Percentiles rank a stretch among this genome's conserved stretches.
These are phyloP conservation scores for Romanogobio albipinnatus DNA, from an alignment of 2,113 vertebrate genomes.

Conservation along the genomic window DNA sequence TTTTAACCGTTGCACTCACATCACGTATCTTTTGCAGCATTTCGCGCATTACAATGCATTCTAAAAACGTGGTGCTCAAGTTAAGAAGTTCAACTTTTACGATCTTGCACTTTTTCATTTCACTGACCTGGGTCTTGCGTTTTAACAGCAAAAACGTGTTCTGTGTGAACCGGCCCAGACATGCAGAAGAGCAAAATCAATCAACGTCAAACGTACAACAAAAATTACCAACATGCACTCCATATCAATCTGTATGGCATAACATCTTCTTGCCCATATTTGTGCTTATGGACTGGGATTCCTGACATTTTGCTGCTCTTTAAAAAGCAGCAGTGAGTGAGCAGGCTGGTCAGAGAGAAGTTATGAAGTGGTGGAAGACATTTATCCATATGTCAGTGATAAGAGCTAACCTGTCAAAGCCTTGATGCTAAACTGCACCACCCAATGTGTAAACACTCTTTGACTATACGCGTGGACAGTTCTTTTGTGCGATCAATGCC, in stretches of 20 bases:
- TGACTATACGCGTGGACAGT: constrained; percentile 18
- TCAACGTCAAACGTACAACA: neutral
- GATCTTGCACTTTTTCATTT: no score
- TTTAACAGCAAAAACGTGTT: no score
- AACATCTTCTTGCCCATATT: constrained; percentile 56
- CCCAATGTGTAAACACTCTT: constrained; percentile 35
- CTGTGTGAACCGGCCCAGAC: neutral
- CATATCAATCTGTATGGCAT: neutral
- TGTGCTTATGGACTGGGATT: constrained; percentile 58
- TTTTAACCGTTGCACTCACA: no score
- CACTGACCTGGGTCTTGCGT: no score
- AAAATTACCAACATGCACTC: neutral
- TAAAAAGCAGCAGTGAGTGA: constrained; percentile 55
- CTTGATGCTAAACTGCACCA: constrained; percentile 14
- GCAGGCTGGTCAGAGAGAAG: constrained; percentile 49
- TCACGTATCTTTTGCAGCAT: no score
- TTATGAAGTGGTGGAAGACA: constrained; percentile 56
- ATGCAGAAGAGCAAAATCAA: neutral
- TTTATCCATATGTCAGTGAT: constrained; percentile 67
- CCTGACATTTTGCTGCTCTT: constrained; percentile 71
- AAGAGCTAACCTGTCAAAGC: constrained; percentile 58
- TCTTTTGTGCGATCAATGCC: constrained; percentile 39
- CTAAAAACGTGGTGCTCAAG: no score
- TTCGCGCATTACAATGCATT: no score
- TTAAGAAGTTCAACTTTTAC: no score